Conservation (phyloP, 2,113 vertebrate genomes). For the Otolemur garnettii region DNA sequence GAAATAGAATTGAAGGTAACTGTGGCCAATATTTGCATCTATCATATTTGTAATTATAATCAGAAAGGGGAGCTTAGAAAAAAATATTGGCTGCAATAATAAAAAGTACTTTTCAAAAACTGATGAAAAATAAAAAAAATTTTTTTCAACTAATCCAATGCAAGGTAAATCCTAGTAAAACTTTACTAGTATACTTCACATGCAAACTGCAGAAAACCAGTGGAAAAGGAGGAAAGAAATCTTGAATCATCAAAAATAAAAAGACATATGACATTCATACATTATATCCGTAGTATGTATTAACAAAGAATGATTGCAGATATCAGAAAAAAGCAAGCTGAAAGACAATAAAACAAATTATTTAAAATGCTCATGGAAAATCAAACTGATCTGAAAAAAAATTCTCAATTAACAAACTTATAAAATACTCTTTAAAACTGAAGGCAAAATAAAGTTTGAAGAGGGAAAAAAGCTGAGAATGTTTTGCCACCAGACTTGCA, state of each 20-base stretch:
- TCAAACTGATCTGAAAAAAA: not conserved
- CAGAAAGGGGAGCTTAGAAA: not conserved
- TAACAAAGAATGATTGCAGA: not conserved
- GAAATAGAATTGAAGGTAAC: not conserved
- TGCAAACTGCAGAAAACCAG: not conserved
- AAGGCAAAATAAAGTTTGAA: not conserved
- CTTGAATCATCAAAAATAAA: not conserved
- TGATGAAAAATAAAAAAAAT: not conserved
- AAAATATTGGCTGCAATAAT: not conserved
- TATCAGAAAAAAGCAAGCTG: not conserved
- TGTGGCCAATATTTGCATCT: not conserved
- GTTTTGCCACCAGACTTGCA: not conserved
- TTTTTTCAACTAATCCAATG: not conserved
- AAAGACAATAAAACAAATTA: not conserved
- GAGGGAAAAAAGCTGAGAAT: not conserved
- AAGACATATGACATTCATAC: not conserved
- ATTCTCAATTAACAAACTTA: not conserved
- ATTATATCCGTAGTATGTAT: not conserved
- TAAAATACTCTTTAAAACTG: not conserved
- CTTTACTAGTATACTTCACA: not conserved
- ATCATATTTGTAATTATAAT: not conserved
- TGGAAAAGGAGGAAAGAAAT: not conserved
- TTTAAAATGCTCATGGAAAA: not conserved
- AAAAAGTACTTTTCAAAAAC: not conserved
- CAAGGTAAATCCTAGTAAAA: not conserved